Percentiles rank a stretch among this genome's conserved stretches.
Conservation (phyloP, 1,140 invertebrate species). For the Ganaspis sp. region DNA sequence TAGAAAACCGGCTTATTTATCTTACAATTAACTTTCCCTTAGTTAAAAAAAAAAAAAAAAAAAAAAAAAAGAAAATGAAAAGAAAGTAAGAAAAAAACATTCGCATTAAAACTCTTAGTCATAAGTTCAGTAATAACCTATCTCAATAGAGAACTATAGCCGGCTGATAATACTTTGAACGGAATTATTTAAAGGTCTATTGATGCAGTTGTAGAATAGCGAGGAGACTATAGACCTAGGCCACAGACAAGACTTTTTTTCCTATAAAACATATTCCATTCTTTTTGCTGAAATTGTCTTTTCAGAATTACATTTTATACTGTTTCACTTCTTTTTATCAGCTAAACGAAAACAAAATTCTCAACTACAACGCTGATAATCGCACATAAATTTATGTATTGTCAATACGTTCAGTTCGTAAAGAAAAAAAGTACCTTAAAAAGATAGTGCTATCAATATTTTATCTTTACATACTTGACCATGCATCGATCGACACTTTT, state of each 20-base stretch:
- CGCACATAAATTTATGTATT: slow-evolving; percentile 20
- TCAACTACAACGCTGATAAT: slow-evolving; percentile 13
- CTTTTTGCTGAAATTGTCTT: background rate
- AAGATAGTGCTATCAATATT: slow-evolving; percentile 64
- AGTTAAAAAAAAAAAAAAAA: background rate
- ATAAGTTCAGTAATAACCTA: background rate
- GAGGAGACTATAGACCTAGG: background rate
- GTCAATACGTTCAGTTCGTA: background rate
- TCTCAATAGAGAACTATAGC: background rate
- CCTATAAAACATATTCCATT: background rate
- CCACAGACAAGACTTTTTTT: background rate
- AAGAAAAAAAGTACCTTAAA: slow-evolving; percentile 6
- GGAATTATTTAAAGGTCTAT: background rate
- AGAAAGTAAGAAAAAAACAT: too few species aligned
- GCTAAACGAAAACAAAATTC: background rate
- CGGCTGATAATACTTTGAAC: background rate
- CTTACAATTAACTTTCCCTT: background rate
- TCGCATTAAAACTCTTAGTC: too few species aligned
- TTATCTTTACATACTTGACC: slow-evolving; percentile 60
- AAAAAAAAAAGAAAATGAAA: too few species aligned
- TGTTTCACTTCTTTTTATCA: background rate
- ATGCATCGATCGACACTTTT: slow-evolving; percentile 61
- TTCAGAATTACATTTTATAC: too few species aligned
- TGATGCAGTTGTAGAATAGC: slow-evolving; percentile 1
- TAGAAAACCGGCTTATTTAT: background rate